These are phyloP conservation scores for Indicator indicator DNA, from an alignment of 2,113 vertebrate genomes.

Conservation along the genomic window DNA sequence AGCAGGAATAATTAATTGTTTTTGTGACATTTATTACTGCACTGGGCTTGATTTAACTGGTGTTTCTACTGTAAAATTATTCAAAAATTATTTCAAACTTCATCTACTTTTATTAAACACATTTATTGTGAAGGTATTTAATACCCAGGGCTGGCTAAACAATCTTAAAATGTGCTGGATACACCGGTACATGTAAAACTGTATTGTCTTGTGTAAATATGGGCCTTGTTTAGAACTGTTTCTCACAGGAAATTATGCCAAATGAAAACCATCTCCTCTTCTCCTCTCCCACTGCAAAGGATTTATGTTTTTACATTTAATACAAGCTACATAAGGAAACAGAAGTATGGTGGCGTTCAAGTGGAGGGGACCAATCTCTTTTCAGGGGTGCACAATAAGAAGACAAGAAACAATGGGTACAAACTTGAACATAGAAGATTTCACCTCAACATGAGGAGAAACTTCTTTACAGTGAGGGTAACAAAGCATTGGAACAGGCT, in stretches of 20 bases:
- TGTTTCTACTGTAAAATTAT: slow-evolving; percentile 83
- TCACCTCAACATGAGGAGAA: too few species aligned
- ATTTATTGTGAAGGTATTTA: slow-evolving; percentile 73
- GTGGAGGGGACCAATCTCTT: too few species aligned
- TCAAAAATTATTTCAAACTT: slow-evolving; percentile 81
- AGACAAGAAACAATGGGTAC: too few species aligned
- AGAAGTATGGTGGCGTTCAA: slow-evolving; percentile 58
- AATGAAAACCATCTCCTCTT: slow-evolving; percentile 83
- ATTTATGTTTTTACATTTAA: slow-evolving; percentile 82
- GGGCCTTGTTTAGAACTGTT: slow-evolving; percentile 75
- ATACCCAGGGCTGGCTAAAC: slow-evolving; percentile 69
- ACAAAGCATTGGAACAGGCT: too few species aligned
- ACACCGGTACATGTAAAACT: slow-evolving; percentile 71
- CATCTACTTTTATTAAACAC: slow-evolving; percentile 81
- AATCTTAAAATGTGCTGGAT: slow-evolving; percentile 73
- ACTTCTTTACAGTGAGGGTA: too few species aligned
- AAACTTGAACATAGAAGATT: too few species aligned
- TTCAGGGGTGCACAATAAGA: too few species aligned
- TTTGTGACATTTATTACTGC: slow-evolving; percentile 79
- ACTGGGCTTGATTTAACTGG: slow-evolving; percentile 80
- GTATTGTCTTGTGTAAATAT: slow-evolving; percentile 78
- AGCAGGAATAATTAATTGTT: slow-evolving; percentile 76
- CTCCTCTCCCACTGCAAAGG: slow-evolving; percentile 68
- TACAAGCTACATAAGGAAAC: slow-evolving; percentile 69
- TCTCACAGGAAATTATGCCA: slow-evolving; percentile 83